phyloP scores from a whole-genome alignment of 2,113 vertebrate species.

The Hydropotes inermis region DNA sequence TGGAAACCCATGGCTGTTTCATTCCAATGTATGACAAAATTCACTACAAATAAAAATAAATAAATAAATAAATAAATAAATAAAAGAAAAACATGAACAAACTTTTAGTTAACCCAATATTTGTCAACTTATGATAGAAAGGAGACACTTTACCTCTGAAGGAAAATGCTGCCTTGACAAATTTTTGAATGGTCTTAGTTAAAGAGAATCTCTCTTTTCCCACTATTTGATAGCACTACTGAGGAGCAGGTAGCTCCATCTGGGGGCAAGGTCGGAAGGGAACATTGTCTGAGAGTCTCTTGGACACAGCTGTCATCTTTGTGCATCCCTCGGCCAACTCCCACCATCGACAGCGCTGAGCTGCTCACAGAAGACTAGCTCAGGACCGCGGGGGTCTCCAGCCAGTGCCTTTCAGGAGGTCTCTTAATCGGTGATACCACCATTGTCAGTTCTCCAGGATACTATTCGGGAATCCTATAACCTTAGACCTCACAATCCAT shows the following conservation, averaged over 20 bases:
- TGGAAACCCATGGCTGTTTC: too few species aligned
- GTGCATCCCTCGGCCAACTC: not conserved
- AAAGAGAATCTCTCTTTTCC: not conserved
- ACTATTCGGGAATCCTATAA: not conserved
- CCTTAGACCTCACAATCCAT: not conserved
- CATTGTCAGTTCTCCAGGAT: not conserved
- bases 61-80: too few species aligned
- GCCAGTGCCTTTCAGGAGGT: not conserved
- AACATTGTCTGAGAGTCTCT: not conserved
- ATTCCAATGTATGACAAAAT: too few species aligned
- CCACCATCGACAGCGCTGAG: not conserved
- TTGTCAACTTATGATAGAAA: not conserved
- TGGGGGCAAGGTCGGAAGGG: constrained; percentile 30
- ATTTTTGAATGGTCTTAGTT: not conserved
- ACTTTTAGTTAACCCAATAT: not conserved
- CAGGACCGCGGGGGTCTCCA: not conserved
- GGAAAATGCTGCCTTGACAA: constrained; percentile 13
- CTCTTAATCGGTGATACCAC: not conserved
- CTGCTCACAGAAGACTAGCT: not conserved
- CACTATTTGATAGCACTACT: not conserved
- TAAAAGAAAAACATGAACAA: not conserved
- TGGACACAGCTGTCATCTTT: not conserved
- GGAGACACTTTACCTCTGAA: not conserved
- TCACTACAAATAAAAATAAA: too few species aligned
- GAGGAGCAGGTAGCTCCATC: constrained; percentile 35